phyloP scores from a whole-genome alignment of 2,113 vertebrate species.

The Procavia capensis region DNA sequence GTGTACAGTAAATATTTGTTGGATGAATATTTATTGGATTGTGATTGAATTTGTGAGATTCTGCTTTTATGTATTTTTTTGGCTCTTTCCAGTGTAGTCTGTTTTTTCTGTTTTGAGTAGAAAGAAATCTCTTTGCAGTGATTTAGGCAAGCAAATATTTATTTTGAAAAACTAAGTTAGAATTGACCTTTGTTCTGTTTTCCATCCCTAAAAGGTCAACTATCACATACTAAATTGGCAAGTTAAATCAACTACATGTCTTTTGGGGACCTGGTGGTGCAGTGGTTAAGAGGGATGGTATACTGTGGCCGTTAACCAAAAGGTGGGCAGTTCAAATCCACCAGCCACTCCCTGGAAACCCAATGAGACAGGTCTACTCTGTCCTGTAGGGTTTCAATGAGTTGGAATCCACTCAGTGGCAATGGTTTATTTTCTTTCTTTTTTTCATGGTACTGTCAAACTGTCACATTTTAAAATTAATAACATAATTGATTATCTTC shows the following conservation, averaged over 20 bases:
- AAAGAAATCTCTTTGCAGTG: slow-evolving; percentile 7
- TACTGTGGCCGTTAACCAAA: no score
- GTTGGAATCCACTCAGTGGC: no score
- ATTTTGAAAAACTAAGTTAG: slow-evolving; percentile 44
- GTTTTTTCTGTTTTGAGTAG: slow-evolving; percentile 51
- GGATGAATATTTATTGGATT: slow-evolving; percentile 49
- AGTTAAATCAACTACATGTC: neutral
- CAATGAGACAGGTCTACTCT: no score
- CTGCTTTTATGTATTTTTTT: neutral
- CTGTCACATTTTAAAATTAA: slow-evolving; percentile 7
- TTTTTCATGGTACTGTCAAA: neutral
- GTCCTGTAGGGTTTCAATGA: no score
- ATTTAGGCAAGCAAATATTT: slow-evolving; percentile 45
- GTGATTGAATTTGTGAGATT: slow-evolving; percentile 8
- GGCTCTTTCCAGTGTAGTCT: neutral
- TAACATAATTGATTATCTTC: slow-evolving; percentile 20
- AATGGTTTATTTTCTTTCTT: neutral
- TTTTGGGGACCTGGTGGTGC: neutral
- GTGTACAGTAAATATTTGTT: neutral
- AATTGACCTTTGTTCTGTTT: neutral
- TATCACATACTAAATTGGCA: slow-evolving; percentile 6
- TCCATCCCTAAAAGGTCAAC: neutral
- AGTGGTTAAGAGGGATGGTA: no score
- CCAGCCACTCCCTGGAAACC: no score
- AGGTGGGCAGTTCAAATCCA: no score